Evolutionary conservation across 2,888 invertebrate genomes (phyloP).

Genomic region (Drosophila colorata): DNA sequence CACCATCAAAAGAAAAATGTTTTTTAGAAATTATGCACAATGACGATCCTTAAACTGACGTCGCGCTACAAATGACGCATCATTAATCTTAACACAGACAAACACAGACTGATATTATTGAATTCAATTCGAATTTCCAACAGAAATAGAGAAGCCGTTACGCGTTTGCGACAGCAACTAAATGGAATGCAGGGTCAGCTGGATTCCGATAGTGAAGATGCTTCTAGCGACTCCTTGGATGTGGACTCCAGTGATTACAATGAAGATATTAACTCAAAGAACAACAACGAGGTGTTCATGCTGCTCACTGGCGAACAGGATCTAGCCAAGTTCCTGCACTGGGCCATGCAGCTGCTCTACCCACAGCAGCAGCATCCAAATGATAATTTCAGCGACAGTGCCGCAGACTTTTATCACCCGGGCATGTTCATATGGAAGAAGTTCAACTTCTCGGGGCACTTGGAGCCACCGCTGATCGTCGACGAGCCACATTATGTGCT

Average conservation of each 20-base stretch:
- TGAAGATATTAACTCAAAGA: slow-evolving; percentile 29
- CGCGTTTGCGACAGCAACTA: slow-evolving; percentile 55
- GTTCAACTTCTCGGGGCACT: slow-evolving; percentile 82
- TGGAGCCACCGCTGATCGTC: slow-evolving; percentile 82
- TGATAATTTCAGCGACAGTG: slow-evolving; percentile 42
- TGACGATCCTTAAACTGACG: slow-evolving; percentile 64
- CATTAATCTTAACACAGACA: slow-evolving; percentile 62
- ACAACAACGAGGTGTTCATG: slow-evolving; percentile 75
- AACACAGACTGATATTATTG: slow-evolving; percentile 16
- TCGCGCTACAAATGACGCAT: slow-evolving; percentile 50
- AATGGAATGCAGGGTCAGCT: slow-evolving; percentile 41
- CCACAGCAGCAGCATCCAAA: slow-evolving; percentile 55
- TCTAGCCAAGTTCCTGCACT: slow-evolving; percentile 79
- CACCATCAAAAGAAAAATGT: slow-evolving; percentile 51
- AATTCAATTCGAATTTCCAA: slow-evolving; percentile 15
- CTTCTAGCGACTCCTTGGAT: slow-evolving; percentile 20
- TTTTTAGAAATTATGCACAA: slow-evolving; percentile 45
- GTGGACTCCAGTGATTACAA: slow-evolving; percentile 17
- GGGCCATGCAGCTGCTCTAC: slow-evolving; percentile 82
- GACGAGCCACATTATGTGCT: slow-evolving; percentile 84
- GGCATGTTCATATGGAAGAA: slow-evolving; percentile 82
- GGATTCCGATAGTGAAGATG: slow-evolving; percentile 20
- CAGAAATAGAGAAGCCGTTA: slow-evolving; percentile 65
- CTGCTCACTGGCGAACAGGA: slow-evolving; percentile 82
- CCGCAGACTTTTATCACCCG: slow-evolving; percentile 75